Base-by-base conservation (phyloP, 2,113 vertebrate genomes). In the Tursiops truncatus region DNA sequence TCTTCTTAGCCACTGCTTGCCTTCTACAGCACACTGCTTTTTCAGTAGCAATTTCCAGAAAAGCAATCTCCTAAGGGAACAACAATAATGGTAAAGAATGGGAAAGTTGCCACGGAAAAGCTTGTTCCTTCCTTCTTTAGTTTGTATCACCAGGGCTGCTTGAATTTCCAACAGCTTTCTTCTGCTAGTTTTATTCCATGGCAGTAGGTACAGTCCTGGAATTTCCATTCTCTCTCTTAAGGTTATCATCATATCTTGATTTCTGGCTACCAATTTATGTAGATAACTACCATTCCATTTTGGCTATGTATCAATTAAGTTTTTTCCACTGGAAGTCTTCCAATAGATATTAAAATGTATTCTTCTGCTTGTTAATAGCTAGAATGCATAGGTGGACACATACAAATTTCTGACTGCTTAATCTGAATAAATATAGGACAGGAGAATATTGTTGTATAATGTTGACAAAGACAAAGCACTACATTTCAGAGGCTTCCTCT, bases 121-220 rank as follows among this genome's bases (percentile, higher is more conserved):
- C 25, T 58, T 62, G 20, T 86, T 82, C 50, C 47, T 76, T 60
- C 7, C 5, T 92, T 89, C 13, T 28, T 85, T 62, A 70, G n/a
- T 92, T 94, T 82, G 10, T 53, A 76, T 60, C n/a, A 53, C 41
- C 73, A 60, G 20, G 38, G 18, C 10, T 77, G 79, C 11, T 56
- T 97, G 50, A 79, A 91, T 3, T 73, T 89, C 53, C 26, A 89
- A 63, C n/a, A 88, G 28, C 9, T 58, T 96, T 91, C 71, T 76
- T 58, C 50, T 82, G 11, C 20, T 63, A 77, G 26, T 23, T 86
- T 74, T 87, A 73, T 74, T 93, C 41, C 58, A n/a, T 4, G 47
- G 13, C 6, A 8, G 11, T 41, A n/a, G 44, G 47, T 21, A 67
- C 6, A 73, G 17, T 81, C 20, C 17, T 85, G 26, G 9, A 20